A percentile compares a stretch with the other conserved stretches of the same genome.
These are phyloP conservation scores for Lacerta viridis DNA, from an alignment of 2,797 vertebrate genomes.

Conservation along the genomic window DNA sequence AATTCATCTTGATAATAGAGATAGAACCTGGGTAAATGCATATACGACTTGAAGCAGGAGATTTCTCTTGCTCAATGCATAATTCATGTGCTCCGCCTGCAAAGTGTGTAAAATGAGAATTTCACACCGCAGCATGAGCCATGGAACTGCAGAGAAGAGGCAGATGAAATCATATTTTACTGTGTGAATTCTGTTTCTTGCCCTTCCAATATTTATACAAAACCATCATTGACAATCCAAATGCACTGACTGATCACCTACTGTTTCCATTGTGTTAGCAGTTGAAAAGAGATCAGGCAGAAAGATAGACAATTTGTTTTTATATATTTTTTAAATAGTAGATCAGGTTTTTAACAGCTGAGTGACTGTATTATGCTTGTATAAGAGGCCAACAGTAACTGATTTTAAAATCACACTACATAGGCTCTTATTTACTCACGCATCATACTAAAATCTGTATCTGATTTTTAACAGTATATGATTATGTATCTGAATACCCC, in stretches of 20 bases:
- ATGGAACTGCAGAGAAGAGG: conserved; percentile 88
- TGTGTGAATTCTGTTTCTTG: conserved; percentile 86
- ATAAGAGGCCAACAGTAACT: conserved; percentile 74
- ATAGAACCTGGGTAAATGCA: conserved; percentile 97
- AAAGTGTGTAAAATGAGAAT: conserved; percentile 99
- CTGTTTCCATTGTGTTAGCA: conserved; percentile 84
- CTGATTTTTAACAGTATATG: conserved; percentile 66
- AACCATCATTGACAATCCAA: conserved; percentile 87
- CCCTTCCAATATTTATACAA: conserved; percentile 87
- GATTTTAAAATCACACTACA: conserved; percentile 75
- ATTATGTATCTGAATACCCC: conserved; percentile 65
- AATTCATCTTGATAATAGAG: conserved; percentile 99
- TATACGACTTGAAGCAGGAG: conserved; percentile 98
- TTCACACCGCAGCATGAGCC: conserved; percentile 98
- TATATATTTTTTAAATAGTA: conserved; percentile 84
- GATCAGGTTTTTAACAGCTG: conserved; percentile 84
- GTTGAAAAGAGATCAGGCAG: conserved; percentile 86
- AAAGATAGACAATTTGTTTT: conserved; percentile 87
- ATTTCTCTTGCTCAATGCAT: conserved; percentile 96
- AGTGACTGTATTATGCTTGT: conserved; percentile 81
- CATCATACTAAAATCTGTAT: conserved; percentile 71
- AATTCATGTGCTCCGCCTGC: conserved; percentile 99
- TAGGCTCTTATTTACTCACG: conserved; percentile 69
- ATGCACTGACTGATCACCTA: conserved; percentile 87
- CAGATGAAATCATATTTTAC: conserved; percentile 87